phyloP scores from a whole-genome alignment of 1,140 invertebrate species.

The Pseudomyrmex dendroicus region DNA sequence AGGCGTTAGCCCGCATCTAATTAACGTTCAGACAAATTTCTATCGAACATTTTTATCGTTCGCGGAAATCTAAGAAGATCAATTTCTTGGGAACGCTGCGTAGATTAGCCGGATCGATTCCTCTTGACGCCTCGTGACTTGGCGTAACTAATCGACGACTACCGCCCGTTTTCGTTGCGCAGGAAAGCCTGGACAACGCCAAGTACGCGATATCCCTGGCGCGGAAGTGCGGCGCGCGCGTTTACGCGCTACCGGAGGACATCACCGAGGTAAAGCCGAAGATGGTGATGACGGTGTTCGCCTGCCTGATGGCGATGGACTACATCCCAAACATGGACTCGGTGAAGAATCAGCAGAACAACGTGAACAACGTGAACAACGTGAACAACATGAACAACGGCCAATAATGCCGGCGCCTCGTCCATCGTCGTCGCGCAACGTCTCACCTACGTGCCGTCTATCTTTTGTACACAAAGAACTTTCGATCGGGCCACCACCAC shows the following conservation, averaged over 20 bases:
- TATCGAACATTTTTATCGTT: background rate
- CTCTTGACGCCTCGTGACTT: background rate
- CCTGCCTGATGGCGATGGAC: slow-evolving; percentile 98
- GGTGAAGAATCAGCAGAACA: slow-evolving; percentile 78
- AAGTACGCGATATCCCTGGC: slow-evolving; percentile 99
- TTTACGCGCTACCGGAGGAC: slow-evolving; percentile 99
- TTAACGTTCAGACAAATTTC: slow-evolving; percentile 4
- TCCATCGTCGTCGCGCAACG: background rate
- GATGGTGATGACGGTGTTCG: slow-evolving; percentile 99
- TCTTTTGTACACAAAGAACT: slow-evolving; percentile 62
- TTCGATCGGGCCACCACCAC: slow-evolving; percentile 35
- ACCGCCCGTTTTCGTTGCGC: slow-evolving; percentile 74
- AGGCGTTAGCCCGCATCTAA: background rate
- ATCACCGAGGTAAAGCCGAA: slow-evolving; percentile 99
- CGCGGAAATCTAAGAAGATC: background rate
- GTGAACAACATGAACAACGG: slow-evolving; percentile 76
- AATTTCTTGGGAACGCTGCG: background rate
- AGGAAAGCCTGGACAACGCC: slow-evolving; percentile 98
- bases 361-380: slow-evolving; percentile 42
- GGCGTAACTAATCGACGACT: slow-evolving; percentile 28
- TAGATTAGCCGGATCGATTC: background rate
- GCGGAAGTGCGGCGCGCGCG: slow-evolving; percentile 97
- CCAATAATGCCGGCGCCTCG: slow-evolving; percentile 77
- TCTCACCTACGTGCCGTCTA: slow-evolving; percentile 45
- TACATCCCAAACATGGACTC: slow-evolving; percentile 95